phyloP scores from a whole-genome alignment of 2,888 invertebrate species.

The Rapana venosa region DNA sequence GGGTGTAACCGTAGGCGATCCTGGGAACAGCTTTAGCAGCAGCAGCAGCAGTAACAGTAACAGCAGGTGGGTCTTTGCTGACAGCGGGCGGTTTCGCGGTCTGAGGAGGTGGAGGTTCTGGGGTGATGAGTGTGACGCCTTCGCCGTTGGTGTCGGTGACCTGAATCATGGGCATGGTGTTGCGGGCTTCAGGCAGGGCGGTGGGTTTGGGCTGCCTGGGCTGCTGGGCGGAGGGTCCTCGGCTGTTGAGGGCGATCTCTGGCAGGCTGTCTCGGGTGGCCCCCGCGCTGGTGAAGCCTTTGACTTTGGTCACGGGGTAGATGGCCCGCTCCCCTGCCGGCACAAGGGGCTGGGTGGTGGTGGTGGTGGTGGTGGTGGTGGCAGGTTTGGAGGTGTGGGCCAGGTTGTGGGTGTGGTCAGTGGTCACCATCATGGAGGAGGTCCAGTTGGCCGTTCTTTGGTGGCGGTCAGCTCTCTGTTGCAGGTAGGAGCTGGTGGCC shows the following conservation, averaged over 20 bases:
- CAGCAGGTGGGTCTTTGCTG: neutral
- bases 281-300: neutral
- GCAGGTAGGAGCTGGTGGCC: slow-evolving; percentile 4
- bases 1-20: neutral
- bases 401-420: neutral
- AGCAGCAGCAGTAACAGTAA: neutral
- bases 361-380: neutral
- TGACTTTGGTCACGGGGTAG: slow-evolving; percentile 35
- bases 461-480: neutral
- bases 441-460: neutral
- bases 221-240: neutral
- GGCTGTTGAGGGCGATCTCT: neutral
- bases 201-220: neutral
- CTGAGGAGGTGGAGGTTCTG: neutral
- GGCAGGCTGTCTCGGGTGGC: neutral
- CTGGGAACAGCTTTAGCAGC: neutral
- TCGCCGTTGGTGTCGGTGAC: slow-evolving; percentile 15
- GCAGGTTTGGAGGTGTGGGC: neutral
- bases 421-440: neutral
- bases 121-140: neutral
- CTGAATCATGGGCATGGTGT: slow-evolving; percentile 26
- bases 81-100: neutral
- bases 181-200: neutral
- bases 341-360: neutral
- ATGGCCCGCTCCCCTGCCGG: neutral